A percentile compares a stretch with the other conserved stretches of the same genome.
Evolutionary conservation across 2,888 invertebrate genomes (phyloP).

Genomic region (Scrobipalpa costella): DNA sequence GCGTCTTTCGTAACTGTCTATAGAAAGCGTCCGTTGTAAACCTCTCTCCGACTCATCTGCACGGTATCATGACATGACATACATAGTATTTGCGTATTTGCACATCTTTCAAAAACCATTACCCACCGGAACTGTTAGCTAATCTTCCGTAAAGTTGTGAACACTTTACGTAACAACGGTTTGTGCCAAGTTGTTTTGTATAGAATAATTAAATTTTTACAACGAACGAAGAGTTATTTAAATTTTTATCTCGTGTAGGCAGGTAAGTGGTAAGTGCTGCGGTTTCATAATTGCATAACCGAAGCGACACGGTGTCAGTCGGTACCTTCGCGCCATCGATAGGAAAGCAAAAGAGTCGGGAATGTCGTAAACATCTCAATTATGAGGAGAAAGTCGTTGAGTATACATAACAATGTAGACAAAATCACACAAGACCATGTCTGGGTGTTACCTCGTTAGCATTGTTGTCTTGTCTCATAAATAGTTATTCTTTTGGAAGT

Average conservation of each 20-base stretch:
- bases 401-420: constrained; percentile 20
- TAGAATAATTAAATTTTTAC: constrained; percentile 40
- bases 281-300: constrained; percentile 42
- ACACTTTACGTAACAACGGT: constrained; percentile 52
- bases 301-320: constrained; percentile 20
- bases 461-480: constrained; percentile 15
- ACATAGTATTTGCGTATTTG: constrained; percentile 35
- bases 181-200: constrained; percentile 42
- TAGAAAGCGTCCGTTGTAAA: constrained; percentile 62
- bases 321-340: constrained; percentile 19
- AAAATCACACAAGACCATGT: constrained; percentile 18
- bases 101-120: constrained; percentile 38
- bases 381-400: constrained; percentile 51
- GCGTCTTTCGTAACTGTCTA: constrained; percentile 66
- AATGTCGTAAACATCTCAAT: constrained; percentile 36
- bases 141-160: constrained; percentile 48
- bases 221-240: constrained; percentile 18
- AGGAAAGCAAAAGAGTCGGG: constrained; percentile 36
- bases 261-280: constrained; percentile 36
- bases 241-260: constrained; percentile 15
- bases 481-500: constrained; percentile 4
- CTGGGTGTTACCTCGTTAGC: constrained; percentile 12
- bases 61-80: constrained; percentile 28
- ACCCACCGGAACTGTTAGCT: constrained; percentile 46
- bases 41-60: constrained; percentile 42